Base-by-base conservation (phyloP, 2,888 invertebrate genomes). In the Cremastinae sp. region DNA sequence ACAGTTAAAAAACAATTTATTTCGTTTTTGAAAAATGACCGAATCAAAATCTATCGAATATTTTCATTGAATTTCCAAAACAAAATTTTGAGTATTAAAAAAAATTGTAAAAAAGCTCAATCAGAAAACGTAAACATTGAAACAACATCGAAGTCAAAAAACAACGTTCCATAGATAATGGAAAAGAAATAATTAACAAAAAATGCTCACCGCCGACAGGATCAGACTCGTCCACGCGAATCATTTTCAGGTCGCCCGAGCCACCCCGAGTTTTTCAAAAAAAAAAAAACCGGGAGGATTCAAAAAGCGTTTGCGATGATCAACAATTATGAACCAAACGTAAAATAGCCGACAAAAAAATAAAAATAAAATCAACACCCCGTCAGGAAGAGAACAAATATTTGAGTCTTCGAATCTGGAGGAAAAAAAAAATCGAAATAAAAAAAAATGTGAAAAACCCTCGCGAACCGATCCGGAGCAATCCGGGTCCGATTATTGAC, bases 191-290 rank as follows among this genome's bases (percentile, higher is more conserved):
- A 12, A 37, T 20, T 28, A 4, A 16, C 9, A 16, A 37, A 8
- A 1, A 39, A 74, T 75, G 82, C 94, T 94, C 92, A 96, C 96
- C 96, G 91, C 96, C 96, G 84, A 96, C 94, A 80, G 96, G 96
- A 90, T 96, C 96, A 83, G 94, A 94, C 90, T 97, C 97, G 90
- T 96, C 96, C 75, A 97, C 96, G 90, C 95, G 95, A 90, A 96
- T 96, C 96, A 96, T 96, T 84, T 91, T 91, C 87, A 47, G 45
- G 16, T 62, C 14, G 56, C 43, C 43, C 47, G 41, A 16, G 39
- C 64, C 47, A 14, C 37, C 47, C 65, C 71, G 37, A 20, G 5
- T 16, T 47, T 59, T 2, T 45, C 28, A 28, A 28, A 28, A 28
- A 28, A 28, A n/a, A 35, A 2, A 4, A 62, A 28, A 37, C 56